Percentiles rank a stretch among this genome's conserved stretches.
These are phyloP conservation scores for Oreochromis spilurus DNA, from an alignment of 2,113 vertebrate genomes.

Conservation along the genomic window DNA sequence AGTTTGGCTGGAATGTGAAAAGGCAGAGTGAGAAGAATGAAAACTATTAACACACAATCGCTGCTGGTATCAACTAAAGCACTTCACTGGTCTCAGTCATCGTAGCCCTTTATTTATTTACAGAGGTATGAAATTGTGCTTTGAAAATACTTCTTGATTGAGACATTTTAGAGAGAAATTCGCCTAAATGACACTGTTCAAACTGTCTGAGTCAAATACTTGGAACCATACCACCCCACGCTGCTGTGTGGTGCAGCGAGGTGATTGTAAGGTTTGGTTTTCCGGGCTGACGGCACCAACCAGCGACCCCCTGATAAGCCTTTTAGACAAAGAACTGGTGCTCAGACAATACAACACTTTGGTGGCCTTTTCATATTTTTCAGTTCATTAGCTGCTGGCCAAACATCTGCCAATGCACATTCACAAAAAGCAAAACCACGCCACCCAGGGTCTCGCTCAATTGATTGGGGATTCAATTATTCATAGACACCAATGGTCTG, in stretches of 20 bases:
- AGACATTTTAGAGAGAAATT: neutral
- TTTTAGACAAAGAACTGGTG: slow-evolving; percentile 39
- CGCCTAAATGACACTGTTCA: neutral
- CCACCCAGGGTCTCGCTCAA: slow-evolving; percentile 3
- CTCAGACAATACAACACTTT: slow-evolving; percentile 40
- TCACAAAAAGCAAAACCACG: neutral
- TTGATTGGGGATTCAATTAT: slow-evolving; percentile 59
- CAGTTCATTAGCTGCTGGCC: slow-evolving; percentile 20
- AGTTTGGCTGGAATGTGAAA: neutral
- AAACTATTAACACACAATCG: neutral
- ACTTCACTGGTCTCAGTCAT: neutral
- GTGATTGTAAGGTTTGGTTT: neutral
- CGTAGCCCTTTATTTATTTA: neutral
- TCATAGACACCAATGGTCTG: slow-evolving; percentile 20
- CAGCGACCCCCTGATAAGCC: slow-evolving; percentile 28
- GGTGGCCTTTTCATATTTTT: slow-evolving; percentile 54
- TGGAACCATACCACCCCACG: neutral
- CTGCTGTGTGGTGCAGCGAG: neutral
- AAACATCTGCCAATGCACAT: slow-evolving; percentile 16
- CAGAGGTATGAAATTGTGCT: neutral
- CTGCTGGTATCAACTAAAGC: neutral
- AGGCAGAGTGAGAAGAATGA: neutral
- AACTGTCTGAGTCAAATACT: neutral
- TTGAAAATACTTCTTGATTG: neutral
- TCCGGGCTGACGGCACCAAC: slow-evolving; percentile 13